Evolutionary conservation across 2,888 invertebrate genomes (phyloP).

Genomic region (Tortrix viridana): DNA sequence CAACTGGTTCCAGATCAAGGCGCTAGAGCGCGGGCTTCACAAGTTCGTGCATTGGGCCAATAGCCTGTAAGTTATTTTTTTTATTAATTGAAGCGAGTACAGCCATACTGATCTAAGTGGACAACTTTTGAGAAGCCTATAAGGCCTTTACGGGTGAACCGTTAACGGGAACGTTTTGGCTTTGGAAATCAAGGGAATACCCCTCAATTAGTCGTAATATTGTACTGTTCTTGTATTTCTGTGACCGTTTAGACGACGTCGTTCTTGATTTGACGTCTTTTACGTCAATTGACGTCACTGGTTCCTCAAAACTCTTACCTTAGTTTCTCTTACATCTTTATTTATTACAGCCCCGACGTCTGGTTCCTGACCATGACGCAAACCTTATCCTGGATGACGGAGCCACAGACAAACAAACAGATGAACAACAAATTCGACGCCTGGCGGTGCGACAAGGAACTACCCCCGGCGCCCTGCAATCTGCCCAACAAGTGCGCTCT

Average conservation of each 20-base stretch:
- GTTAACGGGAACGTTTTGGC: too few species aligned
- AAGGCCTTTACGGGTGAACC: too few species aligned
- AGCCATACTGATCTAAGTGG: too few species aligned
- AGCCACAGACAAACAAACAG: slow-evolving; percentile 89
- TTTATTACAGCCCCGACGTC: slow-evolving; percentile 89
- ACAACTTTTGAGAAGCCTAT: too few species aligned
- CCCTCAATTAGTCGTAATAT: too few species aligned
- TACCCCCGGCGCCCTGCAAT: slow-evolving; percentile 91
- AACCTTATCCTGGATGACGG: slow-evolving; percentile 95
- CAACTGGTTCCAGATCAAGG: slow-evolving; percentile 97
- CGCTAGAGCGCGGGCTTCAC: slow-evolving; percentile 91
- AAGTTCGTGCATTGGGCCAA: slow-evolving; percentile 94
- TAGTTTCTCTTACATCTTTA: too few species aligned
- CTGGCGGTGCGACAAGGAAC: slow-evolving; percentile 91
- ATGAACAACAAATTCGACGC: slow-evolving; percentile 88
- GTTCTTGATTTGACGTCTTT: slow-evolving; percentile 4
- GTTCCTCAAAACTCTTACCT: background rate
- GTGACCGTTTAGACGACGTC: too few species aligned
- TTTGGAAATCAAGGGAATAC: too few species aligned
- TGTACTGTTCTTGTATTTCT: too few species aligned
- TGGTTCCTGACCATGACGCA: slow-evolving; percentile 95
- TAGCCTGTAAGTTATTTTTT: slow-evolving; percentile 61
- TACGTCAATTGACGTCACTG: background rate
- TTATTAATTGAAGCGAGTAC: too few species aligned
- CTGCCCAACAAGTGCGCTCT: slow-evolving; percentile 93